phyloP scores from a whole-genome alignment of 2,113 vertebrate species.

The Cheirogaleus medius region DNA sequence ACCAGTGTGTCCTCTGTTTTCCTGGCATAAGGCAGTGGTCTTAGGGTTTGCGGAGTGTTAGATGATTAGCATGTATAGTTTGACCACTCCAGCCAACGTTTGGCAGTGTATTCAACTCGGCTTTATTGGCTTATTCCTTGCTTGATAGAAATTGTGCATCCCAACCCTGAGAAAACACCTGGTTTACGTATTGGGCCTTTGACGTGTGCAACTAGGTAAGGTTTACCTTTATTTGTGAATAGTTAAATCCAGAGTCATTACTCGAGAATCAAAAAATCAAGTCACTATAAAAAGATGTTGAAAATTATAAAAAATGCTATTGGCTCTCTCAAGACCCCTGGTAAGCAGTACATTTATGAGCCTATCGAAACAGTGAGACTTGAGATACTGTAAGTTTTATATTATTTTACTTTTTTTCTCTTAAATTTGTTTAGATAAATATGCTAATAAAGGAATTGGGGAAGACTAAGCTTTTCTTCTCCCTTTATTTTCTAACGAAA shows the following conservation, averaged over 20 bases:
- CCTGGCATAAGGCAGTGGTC: not conserved
- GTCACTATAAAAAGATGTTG: not conserved
- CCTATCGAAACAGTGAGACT: not conserved
- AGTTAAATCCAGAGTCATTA: not conserved
- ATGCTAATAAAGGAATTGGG: not conserved
- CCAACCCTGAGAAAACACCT: not conserved
- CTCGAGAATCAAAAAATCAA: not conserved
- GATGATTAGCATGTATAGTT: too few relatives aligned
- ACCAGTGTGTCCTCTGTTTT: not conserved
- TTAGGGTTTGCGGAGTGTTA: not conserved
- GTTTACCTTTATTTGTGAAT: conserved; percentile 2
- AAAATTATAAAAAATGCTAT: not conserved
- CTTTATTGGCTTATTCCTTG: not conserved
- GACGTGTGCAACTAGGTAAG: not conserved
- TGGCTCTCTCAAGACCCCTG: not conserved
- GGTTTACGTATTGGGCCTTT: not conserved
- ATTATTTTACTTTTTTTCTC: conserved; percentile 1
- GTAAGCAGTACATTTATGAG: not conserved
- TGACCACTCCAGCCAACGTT: not conserved
- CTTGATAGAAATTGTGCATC: not conserved
- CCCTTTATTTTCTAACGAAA: conserved; percentile 23
- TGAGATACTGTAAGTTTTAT: not conserved
- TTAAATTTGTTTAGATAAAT: not conserved
- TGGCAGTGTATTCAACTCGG: not conserved
- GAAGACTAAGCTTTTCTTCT: not conserved